phyloP scores from a whole-genome alignment of 1,140 invertebrate genomes.

The Dendroctonus valens region DNA sequence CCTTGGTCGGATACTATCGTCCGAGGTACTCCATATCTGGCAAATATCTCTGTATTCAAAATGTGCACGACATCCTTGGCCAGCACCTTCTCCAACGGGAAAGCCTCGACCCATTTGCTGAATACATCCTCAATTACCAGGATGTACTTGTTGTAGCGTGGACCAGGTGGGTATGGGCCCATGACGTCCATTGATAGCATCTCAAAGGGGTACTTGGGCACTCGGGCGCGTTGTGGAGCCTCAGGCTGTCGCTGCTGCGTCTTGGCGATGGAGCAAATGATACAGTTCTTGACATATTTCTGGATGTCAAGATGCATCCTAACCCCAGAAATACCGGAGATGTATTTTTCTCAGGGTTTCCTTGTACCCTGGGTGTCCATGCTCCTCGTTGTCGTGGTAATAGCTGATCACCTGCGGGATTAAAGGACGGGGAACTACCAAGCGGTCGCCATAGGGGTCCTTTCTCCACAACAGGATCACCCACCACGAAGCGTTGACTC shows the following conservation, averaged over 20 bases:
- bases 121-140: conserved; percentile 8
- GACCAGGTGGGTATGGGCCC: neutral
- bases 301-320: conserved; percentile 38
- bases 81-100: neutral
- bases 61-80: neutral
- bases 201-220: neutral
- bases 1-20: neutral
- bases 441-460: neutral
- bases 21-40: neutral
- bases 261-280: neutral
- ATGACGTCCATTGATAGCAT: neutral
- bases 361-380: conserved; percentile 38
- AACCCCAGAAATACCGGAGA: conserved; percentile 35
- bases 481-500: neutral
- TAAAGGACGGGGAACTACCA: neutral
- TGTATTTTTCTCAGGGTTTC: conserved; percentile 28
- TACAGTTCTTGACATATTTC: neutral
- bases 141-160: conserved; percentile 1
- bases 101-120: conserved; percentile 10
- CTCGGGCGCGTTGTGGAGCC: neutral
- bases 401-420: neutral
- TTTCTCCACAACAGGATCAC: neutral
- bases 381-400: neutral
- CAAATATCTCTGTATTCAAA: neutral
- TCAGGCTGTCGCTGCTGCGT: neutral